Conservation (phyloP, 2,113 vertebrate genomes). For the Aphyosemion australe region DNA sequence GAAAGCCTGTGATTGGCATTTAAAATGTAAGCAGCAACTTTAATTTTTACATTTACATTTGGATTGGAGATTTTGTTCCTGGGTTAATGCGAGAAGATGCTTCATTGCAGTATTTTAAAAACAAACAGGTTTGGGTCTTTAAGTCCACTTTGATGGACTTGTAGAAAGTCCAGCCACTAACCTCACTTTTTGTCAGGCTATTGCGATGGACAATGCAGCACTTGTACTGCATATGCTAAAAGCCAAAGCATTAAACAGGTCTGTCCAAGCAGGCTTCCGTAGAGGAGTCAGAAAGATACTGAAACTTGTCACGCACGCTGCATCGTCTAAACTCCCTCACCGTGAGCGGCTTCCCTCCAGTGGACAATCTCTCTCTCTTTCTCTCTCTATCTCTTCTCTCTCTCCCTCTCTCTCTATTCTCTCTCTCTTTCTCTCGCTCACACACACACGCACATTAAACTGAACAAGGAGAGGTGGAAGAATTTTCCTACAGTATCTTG, state of each 20-base stretch:
- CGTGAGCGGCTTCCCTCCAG: constrained; percentile 40
- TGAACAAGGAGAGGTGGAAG: background rate
- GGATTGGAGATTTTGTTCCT: background rate
- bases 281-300: constrained; percentile 50
- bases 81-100: background rate
- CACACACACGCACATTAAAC: constrained; percentile 31
- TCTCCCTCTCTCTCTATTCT: background rate
- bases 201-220: constrained; percentile 16
- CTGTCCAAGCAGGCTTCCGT: constrained; percentile 35
- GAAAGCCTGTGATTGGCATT: too few relatives aligned
- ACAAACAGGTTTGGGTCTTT: too few relatives aligned
- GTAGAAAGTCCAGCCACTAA: background rate
- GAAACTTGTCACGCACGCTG: constrained; percentile 69
- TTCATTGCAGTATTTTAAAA: background rate
- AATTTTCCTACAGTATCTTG: too few relatives aligned
- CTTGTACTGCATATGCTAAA: constrained; percentile 12
- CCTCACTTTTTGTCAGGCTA: constrained; percentile 5
- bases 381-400: too few relatives aligned
- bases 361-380: background rate
- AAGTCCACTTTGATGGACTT: too few relatives aligned
- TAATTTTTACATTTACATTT: background rate
- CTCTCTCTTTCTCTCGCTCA: constrained; percentile 5
- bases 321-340: constrained; percentile 64
- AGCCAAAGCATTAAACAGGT: constrained; percentile 16
- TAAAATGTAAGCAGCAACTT: too few relatives aligned